phyloP scores from a whole-genome alignment of 2,113 vertebrate genomes.

The Hemicordylus capensis region DNA sequence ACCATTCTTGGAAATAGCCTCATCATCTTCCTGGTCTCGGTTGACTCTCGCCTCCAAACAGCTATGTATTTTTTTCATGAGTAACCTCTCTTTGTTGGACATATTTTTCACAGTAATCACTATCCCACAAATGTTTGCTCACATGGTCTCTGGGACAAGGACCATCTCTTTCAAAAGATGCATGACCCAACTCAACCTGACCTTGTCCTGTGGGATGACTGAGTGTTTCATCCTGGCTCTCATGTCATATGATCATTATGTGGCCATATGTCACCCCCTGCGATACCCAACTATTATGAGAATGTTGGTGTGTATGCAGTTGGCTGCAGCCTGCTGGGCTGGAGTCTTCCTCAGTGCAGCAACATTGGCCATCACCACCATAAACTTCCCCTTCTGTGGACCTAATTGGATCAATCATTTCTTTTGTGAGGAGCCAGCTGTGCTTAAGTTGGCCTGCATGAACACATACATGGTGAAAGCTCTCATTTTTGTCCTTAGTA shows the following conservation, averaged over 20 bases:
- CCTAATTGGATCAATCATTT: constrained; percentile 30
- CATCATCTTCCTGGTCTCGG: constrained; percentile 3
- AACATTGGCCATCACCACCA: constrained; percentile 25
- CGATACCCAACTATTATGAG: constrained; percentile 31
- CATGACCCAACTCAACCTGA: constrained; percentile 53
- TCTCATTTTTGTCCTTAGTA: constrained; percentile 41
- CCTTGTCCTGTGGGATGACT: constrained; percentile 42
- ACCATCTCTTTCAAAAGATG: constrained; percentile 47
- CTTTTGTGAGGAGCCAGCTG: constrained; percentile 54
- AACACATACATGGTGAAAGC: constrained; percentile 19
- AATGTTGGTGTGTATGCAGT: background rate
- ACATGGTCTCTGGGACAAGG: constrained; percentile 13
- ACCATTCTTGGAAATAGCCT: constrained; percentile 26
- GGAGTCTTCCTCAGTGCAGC: constrained; percentile 41
- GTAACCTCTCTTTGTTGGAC: constrained; percentile 50
- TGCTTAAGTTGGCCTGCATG: constrained; percentile 44
- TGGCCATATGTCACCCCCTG: constrained; percentile 44
- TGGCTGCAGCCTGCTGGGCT: constrained; percentile 17
- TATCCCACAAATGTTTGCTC: constrained; percentile 44
- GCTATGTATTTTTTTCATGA: constrained; percentile 61
- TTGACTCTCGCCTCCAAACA: constrained; percentile 7
- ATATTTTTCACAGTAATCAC: constrained; percentile 32
- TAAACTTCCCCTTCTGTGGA: constrained; percentile 32
- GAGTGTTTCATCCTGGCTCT: constrained; percentile 43
- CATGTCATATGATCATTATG: constrained; percentile 50